Conservation (phyloP, 2,888 invertebrate species). For the Ischnus inquisitorius region DNA sequence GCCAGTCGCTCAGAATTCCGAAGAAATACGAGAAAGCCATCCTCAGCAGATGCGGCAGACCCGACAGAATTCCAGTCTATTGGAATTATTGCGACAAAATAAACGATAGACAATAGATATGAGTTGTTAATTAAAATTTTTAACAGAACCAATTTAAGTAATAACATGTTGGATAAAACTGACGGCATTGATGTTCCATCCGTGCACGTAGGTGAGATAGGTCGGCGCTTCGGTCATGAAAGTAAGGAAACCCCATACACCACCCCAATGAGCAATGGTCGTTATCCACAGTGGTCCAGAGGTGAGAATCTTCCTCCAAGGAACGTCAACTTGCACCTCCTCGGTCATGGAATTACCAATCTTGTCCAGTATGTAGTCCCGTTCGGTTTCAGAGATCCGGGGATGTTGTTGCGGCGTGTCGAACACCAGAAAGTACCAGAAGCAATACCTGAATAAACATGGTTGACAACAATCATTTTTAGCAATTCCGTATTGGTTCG, state of each 20-base stretch:
- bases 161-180: conserved; percentile 69
- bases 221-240: conserved; percentile 90
- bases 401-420: conserved; percentile 90
- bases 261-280: conserved; percentile 89
- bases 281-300: conserved; percentile 88
- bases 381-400: conserved; percentile 88
- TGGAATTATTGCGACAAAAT: conserved; percentile 68
- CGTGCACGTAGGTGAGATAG: conserved; percentile 90
- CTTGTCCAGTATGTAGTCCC: conserved; percentile 87
- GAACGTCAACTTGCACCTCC: conserved; percentile 83
- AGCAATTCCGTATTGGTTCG: background rate
- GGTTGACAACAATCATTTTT: background rate
- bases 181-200: conserved; percentile 90
- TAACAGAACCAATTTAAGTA: background rate
- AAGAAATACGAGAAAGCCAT: conserved; percentile 88
- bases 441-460: conserved; percentile 73
- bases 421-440: conserved; percentile 88
- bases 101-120: background rate
- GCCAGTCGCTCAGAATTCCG: conserved; percentile 88
- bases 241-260: conserved; percentile 90
- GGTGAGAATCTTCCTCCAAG: conserved; percentile 88
- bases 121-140: background rate
- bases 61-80: conserved; percentile 89
- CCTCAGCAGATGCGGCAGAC: conserved; percentile 88
- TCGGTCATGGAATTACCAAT: conserved; percentile 83